Evolutionary conservation across 1,140 invertebrate genomes (phyloP), one percentile per base, ranked within the genome.

Genomic region (Lasioglossum albipes): DNA sequence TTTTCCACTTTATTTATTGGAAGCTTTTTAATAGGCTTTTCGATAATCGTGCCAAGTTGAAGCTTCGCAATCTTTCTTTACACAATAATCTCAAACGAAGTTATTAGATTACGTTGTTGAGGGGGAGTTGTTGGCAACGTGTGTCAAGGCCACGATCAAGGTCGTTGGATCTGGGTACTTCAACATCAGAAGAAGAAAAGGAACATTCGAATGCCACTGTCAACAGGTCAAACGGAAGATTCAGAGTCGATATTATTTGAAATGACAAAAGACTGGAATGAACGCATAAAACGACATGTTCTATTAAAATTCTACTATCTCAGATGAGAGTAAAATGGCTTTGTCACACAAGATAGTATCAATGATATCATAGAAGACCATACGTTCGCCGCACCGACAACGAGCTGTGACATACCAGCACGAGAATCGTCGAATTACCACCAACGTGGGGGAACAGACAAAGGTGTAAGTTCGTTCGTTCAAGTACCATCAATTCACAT

Each of bases 401-500:
- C 96, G 90, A 96, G 97, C 18, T 97, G 96, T 88, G 94, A 99
- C 3, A 97, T 99, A 75, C 95, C 98, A 90, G 95, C 94, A 36
- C 94, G 98, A 64, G 95, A 96, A 88, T 96, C 94, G 0, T 96
- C 97, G 0, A 97, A 98, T 92, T 99, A 99, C 90, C 96, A 99
- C 91, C 94, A 98, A 78, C 99, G 98, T 95, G 98, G 98, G 1
- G 93, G 99, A 82, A 99, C 99, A 36, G 99, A 99, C 91, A 99
- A 99, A 94, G 98, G 98, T 75, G 99, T 99, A 36, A 99, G 97
- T 94, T 97, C 98, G 61, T 99, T 98, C 94, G 95, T 96, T 42
- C 99, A 99, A 95, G 97, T 98, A 0, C 96, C 99, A 75, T 99
- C 98, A 49, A 49, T 49, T 49, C 96, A 97, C 86, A 87, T 99